A percentile compares a stretch with the other conserved stretches of the same genome.
Conservation (phyloP, 1,140 invertebrate genomes). For the Daktulosphaira vitifoliae region DNA sequence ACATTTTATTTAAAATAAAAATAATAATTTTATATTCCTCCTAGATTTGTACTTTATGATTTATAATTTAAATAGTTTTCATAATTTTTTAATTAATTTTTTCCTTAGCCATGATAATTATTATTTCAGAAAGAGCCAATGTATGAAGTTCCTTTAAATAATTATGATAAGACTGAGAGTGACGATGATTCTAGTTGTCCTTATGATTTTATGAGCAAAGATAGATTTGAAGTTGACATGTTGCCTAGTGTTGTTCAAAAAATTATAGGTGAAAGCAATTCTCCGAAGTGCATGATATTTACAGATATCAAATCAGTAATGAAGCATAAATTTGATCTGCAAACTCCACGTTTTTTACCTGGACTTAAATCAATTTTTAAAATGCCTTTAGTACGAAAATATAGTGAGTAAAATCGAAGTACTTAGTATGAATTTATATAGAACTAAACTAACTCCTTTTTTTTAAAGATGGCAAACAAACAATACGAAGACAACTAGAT, state of each 20-base stretch:
- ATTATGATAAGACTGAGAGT: neutral
- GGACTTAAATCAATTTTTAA: neutral
- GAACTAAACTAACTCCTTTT: neutral
- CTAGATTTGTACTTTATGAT: too few relatives aligned
- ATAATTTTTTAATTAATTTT: neutral
- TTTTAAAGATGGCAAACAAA: conserved; percentile 16
- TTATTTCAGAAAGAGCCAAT: neutral
- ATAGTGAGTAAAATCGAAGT: neutral
- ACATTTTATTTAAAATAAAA: too few relatives aligned
- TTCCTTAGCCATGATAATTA: neutral
- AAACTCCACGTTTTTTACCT: neutral
- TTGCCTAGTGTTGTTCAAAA: neutral
- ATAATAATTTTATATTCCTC: too few relatives aligned
- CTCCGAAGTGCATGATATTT: neutral
- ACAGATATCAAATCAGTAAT: neutral
- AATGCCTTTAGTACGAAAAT: conserved; percentile 8
- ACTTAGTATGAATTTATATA: neutral
- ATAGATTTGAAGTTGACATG: neutral
- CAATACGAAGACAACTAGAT: conserved; percentile 7
- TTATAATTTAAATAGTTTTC: too few relatives aligned
- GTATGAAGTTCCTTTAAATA: neutral
- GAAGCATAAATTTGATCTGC: neutral
- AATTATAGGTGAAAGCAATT: neutral
- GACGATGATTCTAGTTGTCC: neutral
- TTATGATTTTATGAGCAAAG: neutral